Evolutionary conservation across 1,140 invertebrate species (phyloP), one percentile per base, ranked within the genome.

Genomic region (Polyergus mexicanus): DNA sequence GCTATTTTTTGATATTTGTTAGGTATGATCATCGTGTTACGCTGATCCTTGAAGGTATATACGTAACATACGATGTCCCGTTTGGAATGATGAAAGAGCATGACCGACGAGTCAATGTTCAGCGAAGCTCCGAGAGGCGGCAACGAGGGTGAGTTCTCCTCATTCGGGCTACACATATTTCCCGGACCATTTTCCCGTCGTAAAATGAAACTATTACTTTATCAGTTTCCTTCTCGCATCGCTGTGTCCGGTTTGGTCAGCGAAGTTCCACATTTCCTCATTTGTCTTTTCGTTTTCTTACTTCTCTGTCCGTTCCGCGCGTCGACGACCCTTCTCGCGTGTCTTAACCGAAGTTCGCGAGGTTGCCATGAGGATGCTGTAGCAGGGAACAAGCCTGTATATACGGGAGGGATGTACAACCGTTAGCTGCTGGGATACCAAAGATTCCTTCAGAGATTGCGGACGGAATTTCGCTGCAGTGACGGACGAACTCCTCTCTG

Each of bases 381-480:
- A 44, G 60, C 44, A 66, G 62, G 62, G 81, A 91, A 77, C 74
- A 83, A 88, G 88, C 75, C 68, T 80, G 89, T 84, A 86, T 60
- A 83, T 62, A 88, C 54, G 28, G 63, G 77, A 85, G 80, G 62
- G 84, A 51, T 81, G 62, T 78, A 75, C 66, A 88, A 71, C 88
- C 81, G 77, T 90, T 84, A 89, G 87, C 89, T 92, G 88, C 90
- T 90, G 89, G 90, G 92, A 93, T 94, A 94, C 93, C 93, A 91
- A 94, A 94, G 93, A 94, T 94, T 94, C 93, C 93, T 94, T 92
- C 92, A 88, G 92, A 94, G 93, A 94, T 94, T 94, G 92, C 92
- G 91, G 92, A 91, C 86, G 92, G 91, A 94, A 94, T 94, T 92
- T 93, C 92, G 89, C 84, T 91, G 91, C 90, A 93, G 92, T 93